A percentile compares a stretch with the other conserved stretches of the same genome.
phyloP scores from a whole-genome alignment of 2,797 vertebrate genomes.

The Hemitrygon akajei region DNA sequence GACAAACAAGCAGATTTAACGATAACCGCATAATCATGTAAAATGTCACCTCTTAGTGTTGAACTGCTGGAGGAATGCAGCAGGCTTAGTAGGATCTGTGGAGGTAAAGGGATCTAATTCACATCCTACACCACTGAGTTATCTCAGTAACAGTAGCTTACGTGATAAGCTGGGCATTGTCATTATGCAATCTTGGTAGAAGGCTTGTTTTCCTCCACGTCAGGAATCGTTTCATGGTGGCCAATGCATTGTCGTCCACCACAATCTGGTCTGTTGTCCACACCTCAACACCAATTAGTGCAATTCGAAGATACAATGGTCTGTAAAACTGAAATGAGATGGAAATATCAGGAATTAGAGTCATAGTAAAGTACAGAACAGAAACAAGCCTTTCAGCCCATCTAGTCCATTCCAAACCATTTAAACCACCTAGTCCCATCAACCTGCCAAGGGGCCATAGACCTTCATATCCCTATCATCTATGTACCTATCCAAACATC shows the following conservation, averaged over 20 bases:
- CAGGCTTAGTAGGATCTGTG: too few relatives aligned
- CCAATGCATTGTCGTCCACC: background rate
- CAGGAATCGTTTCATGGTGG: constrained; percentile 12
- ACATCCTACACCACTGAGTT: background rate
- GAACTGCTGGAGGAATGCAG: too few relatives aligned
- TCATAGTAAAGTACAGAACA: too few relatives aligned
- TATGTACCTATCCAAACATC: too few relatives aligned
- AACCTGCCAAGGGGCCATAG: too few relatives aligned
- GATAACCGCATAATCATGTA: background rate
- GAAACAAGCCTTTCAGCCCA: too few relatives aligned
- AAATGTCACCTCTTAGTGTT: background rate
- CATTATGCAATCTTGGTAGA: constrained; percentile 13
- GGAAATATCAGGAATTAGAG: background rate
- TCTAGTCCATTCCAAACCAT: too few relatives aligned
- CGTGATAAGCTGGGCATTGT: constrained; percentile 27
- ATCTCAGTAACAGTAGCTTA: background rate
- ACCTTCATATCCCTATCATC: too few relatives aligned
- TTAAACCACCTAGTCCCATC: too few relatives aligned
- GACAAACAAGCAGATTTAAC: background rate
- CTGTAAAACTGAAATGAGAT: constrained; percentile 19
- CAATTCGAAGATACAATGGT: constrained; percentile 18
- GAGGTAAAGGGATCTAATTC: too few relatives aligned
- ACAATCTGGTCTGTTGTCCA: constrained; percentile 29
- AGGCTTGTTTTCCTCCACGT: constrained; percentile 13
- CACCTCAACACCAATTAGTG: constrained; percentile 29